Conservation (phyloP, 2,113 vertebrate genomes). For the Nyctereutes procyonoides region DNA sequence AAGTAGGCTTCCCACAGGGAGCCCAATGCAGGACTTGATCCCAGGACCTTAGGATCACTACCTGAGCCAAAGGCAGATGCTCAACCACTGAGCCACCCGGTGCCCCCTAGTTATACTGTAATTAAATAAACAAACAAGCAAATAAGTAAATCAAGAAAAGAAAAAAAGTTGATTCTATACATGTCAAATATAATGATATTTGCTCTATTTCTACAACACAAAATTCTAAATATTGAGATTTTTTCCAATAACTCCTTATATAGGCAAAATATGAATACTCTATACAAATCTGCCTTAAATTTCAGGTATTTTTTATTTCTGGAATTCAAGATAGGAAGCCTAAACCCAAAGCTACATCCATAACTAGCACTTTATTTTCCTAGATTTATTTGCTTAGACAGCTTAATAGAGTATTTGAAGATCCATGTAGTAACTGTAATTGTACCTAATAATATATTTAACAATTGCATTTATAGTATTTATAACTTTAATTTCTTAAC, state of each 20-base stretch:
- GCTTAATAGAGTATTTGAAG: constrained; percentile 38
- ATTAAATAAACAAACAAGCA: not conserved
- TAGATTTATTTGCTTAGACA: constrained; percentile 44
- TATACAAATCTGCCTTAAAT: not conserved
- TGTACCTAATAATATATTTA: constrained; percentile 35
- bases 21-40: too few species aligned
- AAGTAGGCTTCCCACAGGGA: too few species aligned
- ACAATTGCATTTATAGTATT: constrained; percentile 41
- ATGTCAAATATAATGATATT: constrained; percentile 31
- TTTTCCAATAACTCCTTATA: not conserved
- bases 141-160: not conserved
- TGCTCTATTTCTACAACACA: not conserved
- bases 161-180: not conserved
- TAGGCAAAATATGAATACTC: not conserved
- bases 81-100: too few species aligned
- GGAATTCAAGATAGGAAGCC: constrained; percentile 3
- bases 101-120: not conserved
- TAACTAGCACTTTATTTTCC: constrained; percentile 20
- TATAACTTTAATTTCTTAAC: constrained; percentile 39
- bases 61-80: too few species aligned
- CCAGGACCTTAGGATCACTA: too few species aligned
- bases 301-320: constrained; percentile 7
- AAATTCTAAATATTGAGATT: constrained; percentile 37
- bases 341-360: not conserved
- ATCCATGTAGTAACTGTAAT: constrained; percentile 35